Evolutionary conservation across 1,140 invertebrate species (phyloP), one percentile per base, ranked within the genome.

Genomic region (Drosophila ambigua): DNA sequence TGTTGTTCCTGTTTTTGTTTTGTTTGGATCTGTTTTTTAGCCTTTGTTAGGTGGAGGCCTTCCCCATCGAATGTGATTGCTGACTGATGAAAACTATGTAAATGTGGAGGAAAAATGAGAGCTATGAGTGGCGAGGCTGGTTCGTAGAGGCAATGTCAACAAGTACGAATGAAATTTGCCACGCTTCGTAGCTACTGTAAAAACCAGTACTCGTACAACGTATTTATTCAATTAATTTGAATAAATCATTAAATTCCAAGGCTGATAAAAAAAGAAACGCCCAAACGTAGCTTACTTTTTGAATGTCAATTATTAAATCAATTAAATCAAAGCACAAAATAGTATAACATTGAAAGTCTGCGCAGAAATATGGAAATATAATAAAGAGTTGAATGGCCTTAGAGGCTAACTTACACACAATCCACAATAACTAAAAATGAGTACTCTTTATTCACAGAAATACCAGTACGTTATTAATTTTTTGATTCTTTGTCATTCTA

Each of bases 191-290:
- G 69, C 71, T 73, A 73, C 65, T 51, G 67, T 69, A 69, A 49
- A 55, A 49, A 55, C 41, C 51, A 51, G n/a, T 39, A 39, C 35
- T 13, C 35, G 35, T 5, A 39, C 11, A 4, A 11, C 11, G 35
- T 39, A 62, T 55, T 73, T 57, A 68, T 49, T 15, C 58, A 73
- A 64, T 73, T 52, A 73, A 73, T 73, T 73, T 73, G 51, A 73
- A 73, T 73, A 73, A 73, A 64, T 51, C 69, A 73, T 73, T 64
- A 35, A 39, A 64, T 31, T 73, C 73, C 69, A 73, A 73, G 71
- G 71, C 45, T 43, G 24, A 20, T 2, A 53, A 53, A 53, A 39
- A 54, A 72, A 41, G 7, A 50, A 52, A 71, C 51, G 28, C 16
- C 51, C 46, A 57, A 51, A 13, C 41, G 28, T 31, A 5, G 23